These are phyloP conservation scores for Pimpla rufipes DNA, from an alignment of 2,888 invertebrate species.

Conservation along the genomic window DNA sequence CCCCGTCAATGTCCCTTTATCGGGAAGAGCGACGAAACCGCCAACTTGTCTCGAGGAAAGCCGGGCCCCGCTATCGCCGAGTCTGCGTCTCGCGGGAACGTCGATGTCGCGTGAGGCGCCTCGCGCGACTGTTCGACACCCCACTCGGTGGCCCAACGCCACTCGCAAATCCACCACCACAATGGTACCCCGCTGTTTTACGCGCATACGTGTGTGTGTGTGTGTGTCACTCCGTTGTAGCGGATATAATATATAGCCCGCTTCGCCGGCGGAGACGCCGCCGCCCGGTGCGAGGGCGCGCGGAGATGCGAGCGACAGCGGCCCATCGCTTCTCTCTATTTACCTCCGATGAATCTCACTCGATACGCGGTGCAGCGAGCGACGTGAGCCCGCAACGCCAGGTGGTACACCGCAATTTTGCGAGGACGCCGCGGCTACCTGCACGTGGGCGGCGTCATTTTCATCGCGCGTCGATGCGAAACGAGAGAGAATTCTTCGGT, in stretches of 20 bases:
- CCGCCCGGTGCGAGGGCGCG: no score
- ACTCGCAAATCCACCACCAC: slow-evolving; percentile 2
- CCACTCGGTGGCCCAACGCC: background rate
- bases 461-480: background rate
- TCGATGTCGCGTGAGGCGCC: background rate
- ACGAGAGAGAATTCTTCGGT: slow-evolving; percentile 61
- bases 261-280: no score
- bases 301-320: no score
- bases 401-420: no score
- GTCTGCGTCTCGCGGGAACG: background rate
- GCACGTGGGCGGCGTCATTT: no score
- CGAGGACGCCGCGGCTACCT: no score
- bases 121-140: slow-evolving; percentile 3
- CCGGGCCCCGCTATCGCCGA: slow-evolving; percentile 1
- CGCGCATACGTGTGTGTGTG: background rate
- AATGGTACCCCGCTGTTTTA: slow-evolving; percentile 1
- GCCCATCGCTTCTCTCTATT: no score
- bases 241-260: no score
- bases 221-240: no score
- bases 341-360: no score
- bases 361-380: no score
- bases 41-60: background rate
- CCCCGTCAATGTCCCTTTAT: slow-evolving; percentile 36
- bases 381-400: no score
- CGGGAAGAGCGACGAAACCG: slow-evolving; percentile 10